Conservation (phyloP, 2,888 invertebrate genomes). For the Anoncus sp. region DNA sequence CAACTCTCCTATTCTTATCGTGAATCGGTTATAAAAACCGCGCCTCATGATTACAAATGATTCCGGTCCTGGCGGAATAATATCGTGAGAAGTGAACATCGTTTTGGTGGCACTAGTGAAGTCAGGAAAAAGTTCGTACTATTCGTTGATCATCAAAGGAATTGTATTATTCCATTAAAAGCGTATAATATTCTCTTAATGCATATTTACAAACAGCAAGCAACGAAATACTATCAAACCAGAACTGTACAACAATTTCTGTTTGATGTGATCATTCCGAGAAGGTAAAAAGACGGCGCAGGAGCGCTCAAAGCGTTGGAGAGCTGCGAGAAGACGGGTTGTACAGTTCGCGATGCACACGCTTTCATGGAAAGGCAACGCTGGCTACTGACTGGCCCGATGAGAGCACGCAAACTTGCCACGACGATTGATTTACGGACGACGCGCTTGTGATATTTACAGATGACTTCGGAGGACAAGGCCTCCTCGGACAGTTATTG, state of each 20-base stretch:
- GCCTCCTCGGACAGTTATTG: slow-evolving; percentile 73
- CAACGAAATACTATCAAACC: not conserved
- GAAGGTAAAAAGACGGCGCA: slow-evolving; percentile 7
- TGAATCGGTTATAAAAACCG: not conserved
- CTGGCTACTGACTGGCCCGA: slow-evolving; percentile 33
- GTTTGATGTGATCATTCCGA: slow-evolving; percentile 28
- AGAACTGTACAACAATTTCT: slow-evolving; percentile 2
- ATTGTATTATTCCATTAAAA: not conserved
- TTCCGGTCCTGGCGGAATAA: not conserved
- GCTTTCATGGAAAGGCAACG: slow-evolving; percentile 51
- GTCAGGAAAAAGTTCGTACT: too few relatives aligned
- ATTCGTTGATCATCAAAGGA: too few relatives aligned
- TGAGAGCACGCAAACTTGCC: slow-evolving; percentile 54
- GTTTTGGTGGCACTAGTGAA: too few relatives aligned
- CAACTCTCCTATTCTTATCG: not conserved
- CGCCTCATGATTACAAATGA: not conserved
- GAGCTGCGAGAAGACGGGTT: slow-evolving; percentile 27
- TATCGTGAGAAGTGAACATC: too few relatives aligned
- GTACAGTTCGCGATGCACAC: slow-evolving; percentile 33
- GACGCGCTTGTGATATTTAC: slow-evolving; percentile 74
- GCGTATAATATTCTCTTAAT: not conserved
- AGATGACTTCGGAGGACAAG: slow-evolving; percentile 74
- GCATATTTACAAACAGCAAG: too few relatives aligned
- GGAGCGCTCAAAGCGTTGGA: slow-evolving; percentile 29
- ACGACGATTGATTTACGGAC: slow-evolving; percentile 79